Conservation (phyloP, 2,888 invertebrate genomes). For the Epinotia nisella region DNA sequence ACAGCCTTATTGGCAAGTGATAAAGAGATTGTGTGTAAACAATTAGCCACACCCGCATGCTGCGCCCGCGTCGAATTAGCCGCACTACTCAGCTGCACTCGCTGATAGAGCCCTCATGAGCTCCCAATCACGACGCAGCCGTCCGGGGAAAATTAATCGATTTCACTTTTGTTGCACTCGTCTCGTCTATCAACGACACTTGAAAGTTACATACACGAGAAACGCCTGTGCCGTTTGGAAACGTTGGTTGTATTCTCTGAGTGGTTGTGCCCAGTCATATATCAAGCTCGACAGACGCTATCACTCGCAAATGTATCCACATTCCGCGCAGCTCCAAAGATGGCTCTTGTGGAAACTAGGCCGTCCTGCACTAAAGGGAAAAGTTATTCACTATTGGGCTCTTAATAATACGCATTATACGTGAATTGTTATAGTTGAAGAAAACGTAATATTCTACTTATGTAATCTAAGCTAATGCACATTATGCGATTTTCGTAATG, state of each 20-base stretch:
- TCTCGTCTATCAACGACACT: conserved; percentile 46
- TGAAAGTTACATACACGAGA: conserved; percentile 48
- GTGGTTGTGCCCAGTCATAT: conserved; percentile 37
- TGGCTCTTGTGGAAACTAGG: conserved; percentile 23
- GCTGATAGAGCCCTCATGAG: conserved; percentile 73
- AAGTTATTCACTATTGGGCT: conserved; percentile 6
- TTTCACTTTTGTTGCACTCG: conserved; percentile 74
- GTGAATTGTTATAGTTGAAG: neutral
- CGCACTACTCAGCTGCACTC: conserved; percentile 52
- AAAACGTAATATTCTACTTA: neutral
- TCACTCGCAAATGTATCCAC: conserved; percentile 40
- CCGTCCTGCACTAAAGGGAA: conserved; percentile 29
- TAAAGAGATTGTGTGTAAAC: conserved; percentile 49
- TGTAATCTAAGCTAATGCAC: neutral
- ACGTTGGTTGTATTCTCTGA: conserved; percentile 29
- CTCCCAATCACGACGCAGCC: conserved; percentile 53
- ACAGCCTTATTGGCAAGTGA: conserved; percentile 56
- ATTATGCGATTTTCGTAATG: conserved; percentile 9
- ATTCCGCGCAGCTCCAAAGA: conserved; percentile 31
- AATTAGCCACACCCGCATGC: conserved; percentile 68
- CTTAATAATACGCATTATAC: conserved; percentile 5
- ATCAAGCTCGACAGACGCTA: conserved; percentile 41
- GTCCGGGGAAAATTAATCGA: conserved; percentile 61
- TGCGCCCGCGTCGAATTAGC: conserved; percentile 29
- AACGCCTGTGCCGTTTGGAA: conserved; percentile 25